These are phyloP conservation scores for Drosophila anomalata DNA, from an alignment of 2,888 invertebrate species.

Conservation along the genomic window DNA sequence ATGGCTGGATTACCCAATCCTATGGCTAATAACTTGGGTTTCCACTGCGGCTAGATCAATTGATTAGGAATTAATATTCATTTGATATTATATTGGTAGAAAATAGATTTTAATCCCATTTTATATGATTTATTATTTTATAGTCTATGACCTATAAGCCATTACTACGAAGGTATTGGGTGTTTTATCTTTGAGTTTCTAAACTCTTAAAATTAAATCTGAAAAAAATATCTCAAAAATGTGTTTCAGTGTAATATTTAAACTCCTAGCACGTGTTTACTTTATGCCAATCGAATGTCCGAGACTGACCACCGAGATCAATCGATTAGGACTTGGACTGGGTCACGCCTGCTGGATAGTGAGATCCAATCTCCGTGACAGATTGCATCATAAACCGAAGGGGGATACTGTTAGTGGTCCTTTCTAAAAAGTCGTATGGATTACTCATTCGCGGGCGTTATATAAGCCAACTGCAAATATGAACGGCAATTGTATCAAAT, in stretches of 20 bases:
- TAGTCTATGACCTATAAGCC: neutral
- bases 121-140: neutral
- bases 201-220: too few relatives aligned
- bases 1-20: conserved; percentile 62
- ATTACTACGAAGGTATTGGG: neutral
- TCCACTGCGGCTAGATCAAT: conserved; percentile 1
- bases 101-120: neutral
- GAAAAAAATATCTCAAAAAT: too few relatives aligned
- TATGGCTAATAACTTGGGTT: conserved; percentile 43
- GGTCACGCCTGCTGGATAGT: conserved; percentile 36
- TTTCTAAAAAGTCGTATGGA: conserved; percentile 51
- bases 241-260: neutral
- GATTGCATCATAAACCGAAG: conserved; percentile 34
- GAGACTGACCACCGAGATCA: conserved; percentile 21
- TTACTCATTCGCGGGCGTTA: conserved; percentile 57
- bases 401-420: conserved; percentile 21
- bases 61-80: neutral
- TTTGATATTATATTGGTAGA: neutral
- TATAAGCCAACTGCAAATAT: conserved; percentile 57
- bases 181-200: too few relatives aligned
- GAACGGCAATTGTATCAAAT: conserved; percentile 62
- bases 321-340: conserved; percentile 36
- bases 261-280: conserved; percentile 3
- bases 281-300: conserved; percentile 21
- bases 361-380: conserved; percentile 45